Evolutionary conservation across 2,888 invertebrate genomes (phyloP).

Genomic region (Sarcophaga variegata): DNA sequence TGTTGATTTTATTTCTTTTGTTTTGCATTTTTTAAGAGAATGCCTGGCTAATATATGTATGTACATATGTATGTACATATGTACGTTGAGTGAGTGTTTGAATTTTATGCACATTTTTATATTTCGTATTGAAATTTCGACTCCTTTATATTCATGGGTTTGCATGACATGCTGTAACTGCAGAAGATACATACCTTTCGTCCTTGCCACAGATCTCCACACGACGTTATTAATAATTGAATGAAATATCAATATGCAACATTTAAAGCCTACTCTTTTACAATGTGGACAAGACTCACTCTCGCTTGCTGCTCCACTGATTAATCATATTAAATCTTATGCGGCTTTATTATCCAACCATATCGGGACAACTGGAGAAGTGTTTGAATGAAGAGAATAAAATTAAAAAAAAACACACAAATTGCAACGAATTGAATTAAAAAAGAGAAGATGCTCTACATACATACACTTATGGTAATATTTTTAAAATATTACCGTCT

Average conservation of each 20-base stretch:
- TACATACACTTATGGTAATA: background rate
- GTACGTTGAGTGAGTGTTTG: background rate
- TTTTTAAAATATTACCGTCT: no score
- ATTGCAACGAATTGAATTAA: background rate
- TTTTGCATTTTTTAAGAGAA: conserved; percentile 49
- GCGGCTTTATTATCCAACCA: background rate
- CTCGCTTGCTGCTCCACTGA: background rate
- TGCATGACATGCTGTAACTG: background rate
- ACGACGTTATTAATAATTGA: conserved; percentile 52
- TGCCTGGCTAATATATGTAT: conserved; percentile 49
- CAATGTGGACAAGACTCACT: background rate
- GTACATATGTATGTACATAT: background rate
- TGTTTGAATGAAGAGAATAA: background rate
- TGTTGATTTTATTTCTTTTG: conserved; percentile 28
- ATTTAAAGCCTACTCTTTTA: conserved; percentile 25
- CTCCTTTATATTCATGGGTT: background rate
- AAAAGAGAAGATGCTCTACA: background rate
- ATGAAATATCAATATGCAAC: conserved; percentile 13
- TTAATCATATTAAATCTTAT: conserved; percentile 45
- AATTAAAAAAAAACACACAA: no score
- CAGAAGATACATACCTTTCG: conserved; percentile 25
- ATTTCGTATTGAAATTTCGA: conserved; percentile 24
- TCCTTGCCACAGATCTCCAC: conserved; percentile 49
- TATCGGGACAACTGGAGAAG: background rate
- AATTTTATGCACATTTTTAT: conserved; percentile 29